Evolutionary conservation across 2,113 vertebrate species (phyloP).

Genomic region (Halcyon malimbica): DNA sequence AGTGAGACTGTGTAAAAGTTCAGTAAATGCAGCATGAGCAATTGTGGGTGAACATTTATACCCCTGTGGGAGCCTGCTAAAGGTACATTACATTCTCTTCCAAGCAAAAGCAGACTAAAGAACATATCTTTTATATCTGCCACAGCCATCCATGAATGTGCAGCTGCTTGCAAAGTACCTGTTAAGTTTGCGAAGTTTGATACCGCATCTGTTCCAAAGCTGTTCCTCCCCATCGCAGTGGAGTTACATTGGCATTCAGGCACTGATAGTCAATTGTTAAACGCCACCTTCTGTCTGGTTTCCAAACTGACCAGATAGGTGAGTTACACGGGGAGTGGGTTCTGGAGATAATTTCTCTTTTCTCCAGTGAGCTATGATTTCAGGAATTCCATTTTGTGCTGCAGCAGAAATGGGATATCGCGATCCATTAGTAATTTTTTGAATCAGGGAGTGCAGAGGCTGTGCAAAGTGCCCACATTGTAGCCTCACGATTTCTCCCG

Average conservation of each 20-base stretch:
- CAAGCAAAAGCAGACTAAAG: neutral
- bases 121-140: neutral
- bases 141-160: neutral
- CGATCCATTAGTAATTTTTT: neutral
- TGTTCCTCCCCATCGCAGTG: neutral
- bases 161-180: neutral
- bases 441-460: neutral
- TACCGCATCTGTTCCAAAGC: neutral
- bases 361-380: neutral
- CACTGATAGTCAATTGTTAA: neutral
- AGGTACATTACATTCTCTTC: neutral
- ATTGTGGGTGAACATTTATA: too few relatives aligned
- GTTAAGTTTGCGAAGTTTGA: neutral
- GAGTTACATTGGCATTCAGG: neutral
- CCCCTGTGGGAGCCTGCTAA: neutral
- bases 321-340: neutral
- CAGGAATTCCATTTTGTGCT: neutral
- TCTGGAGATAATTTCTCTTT: neutral
- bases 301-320: neutral
- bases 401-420: neutral
- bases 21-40: neutral
- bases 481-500: neutral
- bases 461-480: neutral
- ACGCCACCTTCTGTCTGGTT: neutral
- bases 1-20: neutral